Conservation (phyloP, 1,140 invertebrate species). For the Pinna nobilis region DNA sequence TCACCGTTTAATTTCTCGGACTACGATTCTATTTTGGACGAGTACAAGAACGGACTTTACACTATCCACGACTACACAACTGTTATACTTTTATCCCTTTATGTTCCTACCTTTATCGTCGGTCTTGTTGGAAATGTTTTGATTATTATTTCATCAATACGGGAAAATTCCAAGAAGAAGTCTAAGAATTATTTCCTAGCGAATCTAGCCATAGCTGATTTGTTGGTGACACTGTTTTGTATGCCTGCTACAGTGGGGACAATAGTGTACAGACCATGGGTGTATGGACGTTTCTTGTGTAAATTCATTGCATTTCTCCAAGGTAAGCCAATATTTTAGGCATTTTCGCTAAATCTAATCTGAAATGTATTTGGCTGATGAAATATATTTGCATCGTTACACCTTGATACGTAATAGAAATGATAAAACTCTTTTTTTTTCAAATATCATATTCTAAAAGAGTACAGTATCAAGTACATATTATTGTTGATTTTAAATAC, state of each 20-base stretch:
- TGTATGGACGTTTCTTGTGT: constrained; percentile 83
- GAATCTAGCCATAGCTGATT: constrained; percentile 58
- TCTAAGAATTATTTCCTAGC: constrained; percentile 57
- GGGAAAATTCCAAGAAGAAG: constrained; percentile 42
- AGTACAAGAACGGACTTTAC: constrained; percentile 43
- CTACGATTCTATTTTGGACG: constrained; percentile 48
- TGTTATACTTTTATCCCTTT: constrained; percentile 51
- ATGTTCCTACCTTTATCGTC: constrained; percentile 52
- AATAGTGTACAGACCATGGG: constrained; percentile 82
- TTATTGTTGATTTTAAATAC: no score
- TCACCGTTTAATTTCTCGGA: constrained; percentile 53
- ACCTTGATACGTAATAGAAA: no score
- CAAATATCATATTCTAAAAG: no score
- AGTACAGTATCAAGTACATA: no score
- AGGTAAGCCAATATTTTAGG: no score
- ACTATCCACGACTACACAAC: constrained; percentile 38
- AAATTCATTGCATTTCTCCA: constrained; percentile 84
- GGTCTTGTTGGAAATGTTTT: constrained; percentile 57
- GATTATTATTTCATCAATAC: constrained; percentile 46
- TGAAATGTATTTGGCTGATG: no score
- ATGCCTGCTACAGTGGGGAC: constrained; percentile 80
- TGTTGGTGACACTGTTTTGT: constrained; percentile 57
- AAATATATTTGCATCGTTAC: no score
- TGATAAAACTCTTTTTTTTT: no score
- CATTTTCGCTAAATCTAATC: no score